Evolutionary conservation across 1,140 invertebrate species (phyloP).

Genomic region (Drosophila bocki): DNA sequence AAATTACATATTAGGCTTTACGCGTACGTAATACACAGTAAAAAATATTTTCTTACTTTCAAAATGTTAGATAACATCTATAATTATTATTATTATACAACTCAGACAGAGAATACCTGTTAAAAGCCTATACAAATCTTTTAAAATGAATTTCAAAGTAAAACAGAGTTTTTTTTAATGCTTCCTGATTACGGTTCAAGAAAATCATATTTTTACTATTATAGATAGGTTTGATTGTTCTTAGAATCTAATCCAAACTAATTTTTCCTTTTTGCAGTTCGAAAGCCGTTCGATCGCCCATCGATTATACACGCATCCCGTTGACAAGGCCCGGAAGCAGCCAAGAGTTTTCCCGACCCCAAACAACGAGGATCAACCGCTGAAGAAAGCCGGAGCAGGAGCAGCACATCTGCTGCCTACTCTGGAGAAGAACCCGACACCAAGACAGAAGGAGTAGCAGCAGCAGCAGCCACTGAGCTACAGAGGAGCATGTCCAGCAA

Average conservation of each 20-base stretch:
- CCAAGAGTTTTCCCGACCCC: slow-evolving; percentile 76
- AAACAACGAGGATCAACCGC: slow-evolving; percentile 38
- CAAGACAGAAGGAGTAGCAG: slow-evolving; percentile 24
- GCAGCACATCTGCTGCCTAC: slow-evolving; percentile 62
- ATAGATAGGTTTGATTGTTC: not conserved
- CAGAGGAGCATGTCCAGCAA: slow-evolving; percentile 75
- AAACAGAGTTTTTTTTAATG: not conserved
- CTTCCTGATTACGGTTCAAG: not conserved
- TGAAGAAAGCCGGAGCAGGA: slow-evolving; percentile 24
- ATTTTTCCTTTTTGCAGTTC: slow-evolving; percentile 37
- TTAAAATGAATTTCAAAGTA: not conserved
- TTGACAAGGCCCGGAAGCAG: slow-evolving; percentile 73
- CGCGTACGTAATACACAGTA: not conserved
- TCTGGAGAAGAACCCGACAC: slow-evolving; percentile 52
- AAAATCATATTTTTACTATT: not conserved
- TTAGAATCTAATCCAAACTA: not conserved
- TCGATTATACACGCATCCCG: slow-evolving; percentile 42
- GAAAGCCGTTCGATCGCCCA: slow-evolving; percentile 33
- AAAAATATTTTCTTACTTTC: not conserved
- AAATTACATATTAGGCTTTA: not conserved
- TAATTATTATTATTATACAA: not conserved
- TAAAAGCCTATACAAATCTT: not conserved
- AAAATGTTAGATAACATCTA: not conserved
- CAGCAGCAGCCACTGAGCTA: slow-evolving; percentile 26
- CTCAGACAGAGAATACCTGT: not conserved